phyloP scores from a whole-genome alignment of 2,797 vertebrate species.

The Eurystomus glaucurus region DNA sequence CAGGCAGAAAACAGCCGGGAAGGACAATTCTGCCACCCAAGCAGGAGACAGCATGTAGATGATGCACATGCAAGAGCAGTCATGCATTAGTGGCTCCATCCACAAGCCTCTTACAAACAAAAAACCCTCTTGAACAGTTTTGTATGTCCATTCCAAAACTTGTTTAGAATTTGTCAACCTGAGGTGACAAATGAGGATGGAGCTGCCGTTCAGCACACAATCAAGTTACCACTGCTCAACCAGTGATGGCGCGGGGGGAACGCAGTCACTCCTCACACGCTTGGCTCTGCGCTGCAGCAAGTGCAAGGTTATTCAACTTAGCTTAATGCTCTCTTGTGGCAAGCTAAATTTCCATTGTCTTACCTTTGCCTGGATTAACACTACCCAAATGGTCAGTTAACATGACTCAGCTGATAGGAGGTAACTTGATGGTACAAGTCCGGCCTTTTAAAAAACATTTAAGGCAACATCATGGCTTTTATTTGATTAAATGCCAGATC shows the following conservation, averaged over 20 bases:
- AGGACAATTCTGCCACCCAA: not conserved
- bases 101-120: not conserved
- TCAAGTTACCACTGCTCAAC: not conserved
- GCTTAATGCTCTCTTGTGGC: not conserved
- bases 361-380: conserved; percentile 39
- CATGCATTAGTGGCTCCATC: not conserved
- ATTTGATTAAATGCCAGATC: not conserved
- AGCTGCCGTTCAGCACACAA: not conserved
- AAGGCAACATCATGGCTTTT: conserved; percentile 43
- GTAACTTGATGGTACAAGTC: conserved; percentile 37
- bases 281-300: not conserved
- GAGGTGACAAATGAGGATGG: rapidly evolving
- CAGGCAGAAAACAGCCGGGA: not conserved
- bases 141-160: not conserved
- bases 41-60: not conserved
- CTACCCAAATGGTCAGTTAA: conserved; percentile 26
- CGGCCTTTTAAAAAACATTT: conserved; percentile 60
- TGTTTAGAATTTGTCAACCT: not conserved
- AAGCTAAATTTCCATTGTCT: not conserved
- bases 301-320: not conserved
- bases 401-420: not conserved
- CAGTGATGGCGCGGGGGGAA: rapidly evolving
- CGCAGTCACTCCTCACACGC: not conserved
- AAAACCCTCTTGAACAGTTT: not conserved
- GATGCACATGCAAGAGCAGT: conserved; percentile 20